These are phyloP conservation scores for chimpanzee (Pan troglodytes) DNA, from an alignment of 2,113 vertebrate genomes.

Conservation along the genomic window NHGRI_mPanTro3-v2.1_pri NC_072411.2:39479501-39480000, in stretches of 20 bases:
- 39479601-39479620: not conserved
- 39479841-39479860: not conserved
- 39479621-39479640: not conserved
- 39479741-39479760: not conserved
- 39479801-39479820: not conserved
- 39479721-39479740: conserved; percentile 27
- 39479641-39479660: not conserved
- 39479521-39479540: not conserved
- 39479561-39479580: not conserved
- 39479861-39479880: not conserved
- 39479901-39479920: not conserved
- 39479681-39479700: not conserved
- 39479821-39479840: not conserved
- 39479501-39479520: not conserved
- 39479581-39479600: not conserved
- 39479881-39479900: not conserved
- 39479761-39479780: not conserved
- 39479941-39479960: conserved; percentile 42
- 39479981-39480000: conserved; percentile 46
- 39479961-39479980: conserved; percentile 42
- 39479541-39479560: not conserved
- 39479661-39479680: not conserved
- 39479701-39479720: not conserved
- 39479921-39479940: not conserved
- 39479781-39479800: not conserved